Conservation (phyloP, 2,888 invertebrate species). For the Troilus luridus region DNA sequence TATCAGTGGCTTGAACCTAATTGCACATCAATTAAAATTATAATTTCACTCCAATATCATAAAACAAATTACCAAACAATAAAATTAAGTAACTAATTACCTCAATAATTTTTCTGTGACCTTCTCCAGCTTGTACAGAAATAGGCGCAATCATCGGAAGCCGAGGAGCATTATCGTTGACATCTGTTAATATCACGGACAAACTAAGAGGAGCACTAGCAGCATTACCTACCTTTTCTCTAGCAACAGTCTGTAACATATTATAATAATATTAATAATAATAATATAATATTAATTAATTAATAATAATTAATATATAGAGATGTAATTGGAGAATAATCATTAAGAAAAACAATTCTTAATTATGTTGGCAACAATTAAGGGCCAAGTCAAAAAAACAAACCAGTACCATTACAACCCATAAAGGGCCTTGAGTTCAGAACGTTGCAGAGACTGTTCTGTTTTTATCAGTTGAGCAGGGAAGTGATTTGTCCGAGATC, state of each 20-base stretch:
- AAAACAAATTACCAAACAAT: background rate
- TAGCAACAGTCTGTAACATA: conserved; percentile 79
- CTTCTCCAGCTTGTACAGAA: conserved; percentile 84
- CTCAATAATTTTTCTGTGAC: conserved; percentile 78
- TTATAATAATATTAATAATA: conserved; percentile 38
- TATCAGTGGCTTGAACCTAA: conserved; percentile 85
- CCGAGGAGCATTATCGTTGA: conserved; percentile 89
- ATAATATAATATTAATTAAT: background rate
- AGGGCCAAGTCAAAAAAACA: background rate
- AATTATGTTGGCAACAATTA: background rate
- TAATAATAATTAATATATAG: background rate
- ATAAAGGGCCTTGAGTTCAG: too few relatives aligned
- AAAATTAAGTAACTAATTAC: conserved; percentile 69
- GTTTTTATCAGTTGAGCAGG: too few relatives aligned
- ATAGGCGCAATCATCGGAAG: conserved; percentile 86
- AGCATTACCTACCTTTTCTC: conserved; percentile 83
- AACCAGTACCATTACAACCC: too few relatives aligned
- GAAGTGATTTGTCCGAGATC: too few relatives aligned
- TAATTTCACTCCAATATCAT: background rate
- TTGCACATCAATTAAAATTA: conserved; percentile 62
- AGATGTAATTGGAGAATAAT: background rate
- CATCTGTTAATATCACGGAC: conserved; percentile 83
- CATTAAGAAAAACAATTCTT: background rate
- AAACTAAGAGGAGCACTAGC: conserved; percentile 88
- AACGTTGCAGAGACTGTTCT: too few relatives aligned